Conservation (phyloP, 2,888 invertebrate genomes). For the Chydorus sphaericus region DNA sequence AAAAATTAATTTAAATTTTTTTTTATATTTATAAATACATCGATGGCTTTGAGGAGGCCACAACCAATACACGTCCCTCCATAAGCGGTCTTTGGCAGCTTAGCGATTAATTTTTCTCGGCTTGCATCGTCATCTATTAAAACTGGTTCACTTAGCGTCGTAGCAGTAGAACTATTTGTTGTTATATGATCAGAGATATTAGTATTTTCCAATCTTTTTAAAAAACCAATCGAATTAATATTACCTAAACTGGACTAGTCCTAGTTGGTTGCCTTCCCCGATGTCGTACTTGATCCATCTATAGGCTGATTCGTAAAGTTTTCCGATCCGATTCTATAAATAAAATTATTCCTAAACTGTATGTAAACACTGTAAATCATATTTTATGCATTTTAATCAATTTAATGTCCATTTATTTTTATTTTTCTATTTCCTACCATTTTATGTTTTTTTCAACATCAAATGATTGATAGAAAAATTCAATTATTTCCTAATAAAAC, state of each 20-base stretch:
- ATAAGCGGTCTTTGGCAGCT: neutral
- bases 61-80: conserved; percentile 5
- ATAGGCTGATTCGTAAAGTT: neutral
- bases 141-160: neutral
- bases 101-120: neutral
- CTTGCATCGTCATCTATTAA: neutral
- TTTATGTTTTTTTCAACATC: too few relatives aligned
- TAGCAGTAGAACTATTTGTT: neutral
- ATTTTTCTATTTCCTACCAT: too few relatives aligned
- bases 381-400: neutral
- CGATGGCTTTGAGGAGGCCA: neutral
- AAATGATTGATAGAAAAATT: too few relatives aligned
- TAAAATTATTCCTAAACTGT: too few relatives aligned
- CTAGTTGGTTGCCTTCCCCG: neutral
- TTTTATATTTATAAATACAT: neutral
- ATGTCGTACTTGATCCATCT: neutral
- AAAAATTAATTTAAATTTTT: neutral
- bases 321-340: neutral
- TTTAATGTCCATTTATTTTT: too few relatives aligned
- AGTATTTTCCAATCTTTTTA: too few relatives aligned
- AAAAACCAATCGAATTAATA: too few relatives aligned
- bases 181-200: too few relatives aligned
- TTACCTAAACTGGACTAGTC: neutral
- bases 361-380: too few relatives aligned
- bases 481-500: too few relatives aligned